These are phyloP conservation scores for Meganola albula DNA, from an alignment of 2,888 invertebrate species.

Conservation along the genomic window DNA sequence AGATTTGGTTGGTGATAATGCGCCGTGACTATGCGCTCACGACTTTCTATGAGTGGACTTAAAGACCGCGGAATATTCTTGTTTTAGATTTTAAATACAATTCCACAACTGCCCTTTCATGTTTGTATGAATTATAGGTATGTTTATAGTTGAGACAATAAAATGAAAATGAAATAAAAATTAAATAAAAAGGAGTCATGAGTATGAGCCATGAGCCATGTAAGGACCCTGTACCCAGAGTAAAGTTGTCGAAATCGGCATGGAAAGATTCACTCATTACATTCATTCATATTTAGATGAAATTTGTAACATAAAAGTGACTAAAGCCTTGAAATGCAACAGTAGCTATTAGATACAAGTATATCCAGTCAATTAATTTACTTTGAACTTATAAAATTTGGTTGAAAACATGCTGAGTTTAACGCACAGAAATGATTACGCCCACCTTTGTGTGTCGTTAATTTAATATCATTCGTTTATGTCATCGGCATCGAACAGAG, in stretches of 20 bases:
- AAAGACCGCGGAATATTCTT: conserved; percentile 37
- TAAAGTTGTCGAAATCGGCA: no score
- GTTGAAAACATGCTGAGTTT: conserved; percentile 41
- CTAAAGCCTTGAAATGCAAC: no score
- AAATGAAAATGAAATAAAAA: no score
- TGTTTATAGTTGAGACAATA: no score
- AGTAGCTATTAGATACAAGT: conserved; percentile 11
- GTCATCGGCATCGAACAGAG: conserved; percentile 61
- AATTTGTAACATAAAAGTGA: no score
- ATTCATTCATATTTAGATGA: no score
- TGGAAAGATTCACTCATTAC: no score
- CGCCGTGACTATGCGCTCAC: conserved; percentile 64
- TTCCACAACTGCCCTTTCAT: no score
- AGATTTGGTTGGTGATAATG: conserved; percentile 73
- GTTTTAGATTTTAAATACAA: conserved; percentile 41
- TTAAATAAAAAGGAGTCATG: no score
- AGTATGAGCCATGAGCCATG: no score
- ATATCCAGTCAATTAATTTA: neutral
- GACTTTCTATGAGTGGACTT: conserved; percentile 65
- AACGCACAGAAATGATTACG: conserved; percentile 39
- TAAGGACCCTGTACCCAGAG: no score
- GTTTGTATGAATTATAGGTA: no score
- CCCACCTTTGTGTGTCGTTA: conserved; percentile 62
- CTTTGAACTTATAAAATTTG: conserved; percentile 15
- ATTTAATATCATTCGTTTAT: conserved; percentile 69